phyloP scores from a whole-genome alignment of 35 echinoderm and acorn worm species.

The Holothuria glaberrima region DNA sequence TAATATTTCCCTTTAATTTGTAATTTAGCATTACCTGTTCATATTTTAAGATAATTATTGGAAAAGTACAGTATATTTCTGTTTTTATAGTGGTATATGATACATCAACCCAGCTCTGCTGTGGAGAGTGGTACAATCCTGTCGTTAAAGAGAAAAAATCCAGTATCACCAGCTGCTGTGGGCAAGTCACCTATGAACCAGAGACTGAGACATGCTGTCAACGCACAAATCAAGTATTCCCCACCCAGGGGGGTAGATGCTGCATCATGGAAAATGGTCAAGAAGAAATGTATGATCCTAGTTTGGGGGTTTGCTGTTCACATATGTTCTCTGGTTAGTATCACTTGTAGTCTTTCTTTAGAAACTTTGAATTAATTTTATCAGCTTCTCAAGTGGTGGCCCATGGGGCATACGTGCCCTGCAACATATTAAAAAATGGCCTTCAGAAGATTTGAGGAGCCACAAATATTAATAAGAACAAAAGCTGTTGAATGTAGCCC shows the following conservation, averaged over 20 bases:
- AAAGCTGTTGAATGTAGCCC: too few species aligned
- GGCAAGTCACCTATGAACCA: constrained; percentile 7
- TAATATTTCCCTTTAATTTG: too few species aligned
- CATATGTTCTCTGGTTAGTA: constrained; percentile 8
- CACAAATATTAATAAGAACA: too few species aligned
- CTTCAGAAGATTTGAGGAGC: too few species aligned
- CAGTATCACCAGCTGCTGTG: constrained; percentile 1
- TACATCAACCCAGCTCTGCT: constrained; percentile 9
- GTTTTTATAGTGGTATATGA: neutral
- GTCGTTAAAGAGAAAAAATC: neutral
- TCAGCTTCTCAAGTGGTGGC: too few species aligned
- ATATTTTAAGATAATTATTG: too few species aligned
- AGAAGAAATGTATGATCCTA: constrained; percentile 11
- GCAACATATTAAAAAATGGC: too few species aligned
- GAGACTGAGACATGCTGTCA: constrained; percentile 28
- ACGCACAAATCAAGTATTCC: constrained; percentile 6
- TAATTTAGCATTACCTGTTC: too few species aligned
- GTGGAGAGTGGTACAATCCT: constrained; percentile 5
- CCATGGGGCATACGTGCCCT: too few species aligned
- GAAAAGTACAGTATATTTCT: too few species aligned
- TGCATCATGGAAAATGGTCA: constrained; percentile 3
- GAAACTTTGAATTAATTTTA: too few species aligned
- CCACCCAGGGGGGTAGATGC: neutral
- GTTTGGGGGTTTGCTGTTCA: neutral
- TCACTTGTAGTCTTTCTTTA: too few species aligned